Base-by-base conservation (phyloP, 2,797 vertebrate species). In the Kryptolebias ocellatus region DNA sequence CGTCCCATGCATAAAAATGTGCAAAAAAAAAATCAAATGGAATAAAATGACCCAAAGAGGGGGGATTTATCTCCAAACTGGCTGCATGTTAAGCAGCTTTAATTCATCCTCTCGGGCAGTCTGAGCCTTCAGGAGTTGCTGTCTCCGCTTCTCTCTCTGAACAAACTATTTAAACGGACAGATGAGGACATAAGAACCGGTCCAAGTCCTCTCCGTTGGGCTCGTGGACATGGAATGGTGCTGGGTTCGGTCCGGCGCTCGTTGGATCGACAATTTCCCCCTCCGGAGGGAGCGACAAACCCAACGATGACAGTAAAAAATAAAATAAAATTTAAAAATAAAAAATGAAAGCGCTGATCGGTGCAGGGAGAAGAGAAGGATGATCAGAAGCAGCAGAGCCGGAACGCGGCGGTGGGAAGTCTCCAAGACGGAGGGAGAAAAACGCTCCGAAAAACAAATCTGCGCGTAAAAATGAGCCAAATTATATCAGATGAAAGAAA, bases 1-100 rank as follows among this genome's bases (percentile, higher is more conserved):
- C 55, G 72, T 77, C 85, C 83, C 79, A 85, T 83, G 82, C 69
- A 79, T 65, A 39, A 10, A 60, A 49, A 61, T 44, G 20, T 29
- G 45, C 60, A 42, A n/a, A 53, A 27, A 37, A 0, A 34, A 27
- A 7, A 16, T 4, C 24, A 45, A 60, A 39, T 53, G 15, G 17
- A n/a, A 46, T 11, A 37, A 0, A 68, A 44, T 53, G 47, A 15
- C 34, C 1, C 14, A 29, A 8, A 5, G 29, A 17, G 1, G 10
- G 46, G 28, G 53, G 51, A 15, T 60, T 78, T 90, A 86, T 86
- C 73, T 89, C 87, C 86, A 70, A 72, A 80, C 85, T 71, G 82
- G 78, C 70, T 76, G 60, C 89, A 88, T 89, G 83, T 16, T 27
- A 51, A 34, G n/a, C 10, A 61, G 64, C 37, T 69, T 54, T 70